These are phyloP conservation scores for Hemiprocne comata DNA, from an alignment of 2,113 vertebrate genomes.

Conservation along the genomic window DNA sequence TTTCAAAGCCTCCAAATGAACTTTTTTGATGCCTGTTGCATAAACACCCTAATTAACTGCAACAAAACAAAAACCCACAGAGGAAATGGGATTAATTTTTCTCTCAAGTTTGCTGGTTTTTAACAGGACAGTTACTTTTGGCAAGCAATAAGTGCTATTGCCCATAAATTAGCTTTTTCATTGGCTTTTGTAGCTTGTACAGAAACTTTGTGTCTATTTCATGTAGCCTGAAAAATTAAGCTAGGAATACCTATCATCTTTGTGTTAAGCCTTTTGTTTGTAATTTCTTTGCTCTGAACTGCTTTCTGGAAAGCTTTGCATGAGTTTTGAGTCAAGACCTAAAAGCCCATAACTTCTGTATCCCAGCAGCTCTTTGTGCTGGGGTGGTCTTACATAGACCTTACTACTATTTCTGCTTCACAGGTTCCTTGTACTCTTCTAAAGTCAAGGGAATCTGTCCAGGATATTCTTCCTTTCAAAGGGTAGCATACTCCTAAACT, in stretches of 20 bases:
- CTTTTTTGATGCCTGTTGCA: not conserved
- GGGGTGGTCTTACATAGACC: not conserved
- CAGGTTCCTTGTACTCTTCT: not conserved
- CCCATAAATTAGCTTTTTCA: not conserved
- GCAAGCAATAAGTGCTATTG: not conserved
- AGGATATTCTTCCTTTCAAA: not conserved
- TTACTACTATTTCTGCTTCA: not conserved
- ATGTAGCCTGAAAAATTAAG: not conserved
- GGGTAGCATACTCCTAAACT: not conserved
- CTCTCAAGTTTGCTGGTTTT: not conserved
- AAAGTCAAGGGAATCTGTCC: not conserved
- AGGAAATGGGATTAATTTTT: not conserved
- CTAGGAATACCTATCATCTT: not conserved
- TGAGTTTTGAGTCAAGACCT: not conserved
- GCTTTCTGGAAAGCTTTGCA: not conserved
- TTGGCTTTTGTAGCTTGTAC: not conserved
- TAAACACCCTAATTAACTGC: not conserved
- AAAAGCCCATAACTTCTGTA: not conserved
- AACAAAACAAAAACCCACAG: not conserved
- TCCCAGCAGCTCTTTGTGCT: not conserved
- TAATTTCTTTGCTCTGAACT: not conserved
- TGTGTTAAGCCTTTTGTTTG: not conserved
- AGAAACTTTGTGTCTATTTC: not conserved
- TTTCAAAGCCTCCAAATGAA: not conserved
- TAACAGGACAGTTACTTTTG: not conserved